These are phyloP conservation scores for Conopomorpha cramerella DNA, from an alignment of 1,140 invertebrate genomes.

Conservation along the genomic window DNA sequence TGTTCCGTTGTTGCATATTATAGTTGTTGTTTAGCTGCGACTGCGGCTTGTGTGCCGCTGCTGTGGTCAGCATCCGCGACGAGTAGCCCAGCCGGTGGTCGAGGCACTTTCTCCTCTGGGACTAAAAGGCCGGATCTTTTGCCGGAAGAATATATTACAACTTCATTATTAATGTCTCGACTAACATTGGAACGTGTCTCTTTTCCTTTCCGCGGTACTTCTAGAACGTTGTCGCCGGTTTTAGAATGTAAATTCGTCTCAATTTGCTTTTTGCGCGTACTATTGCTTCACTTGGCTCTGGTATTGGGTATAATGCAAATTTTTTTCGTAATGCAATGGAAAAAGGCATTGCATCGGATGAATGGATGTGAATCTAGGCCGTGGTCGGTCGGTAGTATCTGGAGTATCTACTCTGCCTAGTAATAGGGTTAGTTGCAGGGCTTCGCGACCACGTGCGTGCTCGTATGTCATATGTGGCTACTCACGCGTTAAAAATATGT, in stretches of 20 bases:
- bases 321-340: neutral
- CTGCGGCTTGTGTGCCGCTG: neutral
- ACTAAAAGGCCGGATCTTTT: constrained; percentile 19
- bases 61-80: constrained; percentile 22
- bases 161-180: constrained; percentile 20
- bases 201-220: neutral
- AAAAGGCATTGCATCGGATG: constrained; percentile 3
- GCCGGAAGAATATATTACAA: constrained; percentile 42
- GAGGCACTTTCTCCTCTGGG: constrained; percentile 22
- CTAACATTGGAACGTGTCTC: neutral
- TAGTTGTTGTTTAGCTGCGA: neutral
- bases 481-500: constrained; percentile 14
- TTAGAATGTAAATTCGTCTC: neutral
- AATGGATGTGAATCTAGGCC: constrained; percentile 16
- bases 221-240: neutral
- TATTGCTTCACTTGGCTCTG: neutral
- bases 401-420: constrained; percentile 13
- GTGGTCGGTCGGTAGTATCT: constrained; percentile 7
- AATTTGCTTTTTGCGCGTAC: neutral
- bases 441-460: constrained; percentile 20
- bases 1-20: neutral
- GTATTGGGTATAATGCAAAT: neutral
- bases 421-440: constrained; percentile 29
- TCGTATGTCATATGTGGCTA: constrained; percentile 13
- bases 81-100: neutral